Evolutionary conservation across 1,140 invertebrate genomes (phyloP), one percentile per base, ranked within the genome.

Genomic region (Doryteuthis pealeii): DNA sequence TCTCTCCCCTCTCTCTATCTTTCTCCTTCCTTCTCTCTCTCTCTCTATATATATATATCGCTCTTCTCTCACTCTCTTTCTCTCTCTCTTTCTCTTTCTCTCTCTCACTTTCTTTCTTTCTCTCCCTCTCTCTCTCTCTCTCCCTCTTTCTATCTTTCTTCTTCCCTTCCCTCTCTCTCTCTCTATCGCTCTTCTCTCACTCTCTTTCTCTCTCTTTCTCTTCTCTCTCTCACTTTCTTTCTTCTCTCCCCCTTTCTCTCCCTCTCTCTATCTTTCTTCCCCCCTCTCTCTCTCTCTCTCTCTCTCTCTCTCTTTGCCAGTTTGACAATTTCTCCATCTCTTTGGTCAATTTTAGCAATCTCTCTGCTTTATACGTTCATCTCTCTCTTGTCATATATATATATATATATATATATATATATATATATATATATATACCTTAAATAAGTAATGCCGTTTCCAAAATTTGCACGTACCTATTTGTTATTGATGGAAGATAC

Each of bases 291-390:
- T 67, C 65, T 67, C 65, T 28, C 28, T 65, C 33, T 35, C 33
- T 12, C 62, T 58, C 71, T 72, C 72, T 33, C 14, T 74, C 70
- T 75, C 74, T 70, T 75, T 74, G n/a, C 75, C 73, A 72, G 73
- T 79, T 26, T 76, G 68, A 30, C 74, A 70, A 14, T 76, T 72
- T 32, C 76, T 75, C 31, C 76, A 10, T 49, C 8, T 49, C 8
- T 49, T 49, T 18, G 18, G 45, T 10, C 45, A 8, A 49, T 10
- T 49, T 49, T 10, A 18, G 45, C 18, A 18, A 49, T 8, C 18
- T 18, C 18, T 8, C 8, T 49, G 45, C 18, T 8, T 49, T 8
- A 49, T 49, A 18, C 8, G 45, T 49, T 10, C 8, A 18, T 49
- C 45, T n/a, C n/a, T n/a, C n/a, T n/a, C n/a, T n/a, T n/a, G n/a